Evolutionary conservation across 2,888 invertebrate species (phyloP).

Genomic region (Hetaerina titia): DNA sequence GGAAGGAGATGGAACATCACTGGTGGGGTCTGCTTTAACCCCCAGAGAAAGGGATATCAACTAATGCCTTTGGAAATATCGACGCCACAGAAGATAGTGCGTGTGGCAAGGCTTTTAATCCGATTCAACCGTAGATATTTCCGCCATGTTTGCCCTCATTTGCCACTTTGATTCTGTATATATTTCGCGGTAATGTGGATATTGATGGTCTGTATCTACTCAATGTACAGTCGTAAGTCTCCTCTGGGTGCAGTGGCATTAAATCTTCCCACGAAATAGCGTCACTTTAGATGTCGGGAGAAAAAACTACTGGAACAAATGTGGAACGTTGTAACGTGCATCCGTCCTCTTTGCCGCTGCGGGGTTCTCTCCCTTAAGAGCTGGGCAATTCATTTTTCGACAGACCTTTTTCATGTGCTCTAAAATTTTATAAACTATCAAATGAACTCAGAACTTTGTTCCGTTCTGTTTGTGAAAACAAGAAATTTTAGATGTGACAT

Average conservation of each 20-base stretch:
- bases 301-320: too few relatives aligned
- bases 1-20: background rate
- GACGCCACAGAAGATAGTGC: background rate
- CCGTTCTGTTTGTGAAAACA: too few relatives aligned
- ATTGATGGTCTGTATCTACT: background rate
- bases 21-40: conserved; percentile 43
- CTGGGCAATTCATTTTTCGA: too few relatives aligned
- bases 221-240: too few relatives aligned
- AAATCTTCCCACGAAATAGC: background rate
- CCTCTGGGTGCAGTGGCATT: background rate
- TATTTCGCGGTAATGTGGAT: background rate
- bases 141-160: background rate
- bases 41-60: conserved; percentile 37
- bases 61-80: conserved; percentile 46
- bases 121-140: background rate
- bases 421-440: too few relatives aligned
- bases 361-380: too few relatives aligned
- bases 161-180: background rate
- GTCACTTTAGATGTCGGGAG: background rate
- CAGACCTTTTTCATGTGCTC: too few relatives aligned
- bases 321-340: too few relatives aligned
- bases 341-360: too few relatives aligned
- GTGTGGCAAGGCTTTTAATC: background rate
- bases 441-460: too few relatives aligned
- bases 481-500: too few relatives aligned